Percentiles rank a stretch among this genome's conserved stretches.
Conservation (phyloP, 2,888 invertebrate species). For the Lapara coniferarum region DNA sequence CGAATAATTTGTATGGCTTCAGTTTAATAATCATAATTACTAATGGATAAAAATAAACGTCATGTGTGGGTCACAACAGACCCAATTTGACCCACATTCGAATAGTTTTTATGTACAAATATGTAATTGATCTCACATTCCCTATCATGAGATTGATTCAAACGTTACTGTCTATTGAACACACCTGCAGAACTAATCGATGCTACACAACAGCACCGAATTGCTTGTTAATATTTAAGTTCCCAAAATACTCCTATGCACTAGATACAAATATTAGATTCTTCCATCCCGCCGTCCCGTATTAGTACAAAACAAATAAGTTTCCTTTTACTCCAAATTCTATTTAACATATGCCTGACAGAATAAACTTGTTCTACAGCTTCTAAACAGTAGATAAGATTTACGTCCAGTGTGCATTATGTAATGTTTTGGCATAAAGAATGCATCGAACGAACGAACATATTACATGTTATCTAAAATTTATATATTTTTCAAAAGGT, state of each 20-base stretch:
- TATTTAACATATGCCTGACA: too few species aligned
- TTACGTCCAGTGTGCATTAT: too few species aligned
- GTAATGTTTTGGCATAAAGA: too few species aligned
- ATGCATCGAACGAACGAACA: too few species aligned
- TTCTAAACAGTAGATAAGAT: too few species aligned
- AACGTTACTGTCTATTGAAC: neutral
- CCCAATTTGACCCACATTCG: neutral
- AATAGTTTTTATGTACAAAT: neutral
- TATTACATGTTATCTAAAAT: too few species aligned
- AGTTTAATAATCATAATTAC: neutral
- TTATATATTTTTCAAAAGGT: too few species aligned
- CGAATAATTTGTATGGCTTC: neutral
- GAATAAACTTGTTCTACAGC: too few species aligned
- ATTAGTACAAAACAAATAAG: too few species aligned
- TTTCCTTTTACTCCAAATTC: too few species aligned
- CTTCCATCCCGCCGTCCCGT: neutral
- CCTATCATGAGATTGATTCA: neutral
- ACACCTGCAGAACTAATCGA: slow-evolving; percentile 24
- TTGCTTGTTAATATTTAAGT: neutral
- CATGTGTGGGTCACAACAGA: neutral
- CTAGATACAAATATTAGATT: neutral
- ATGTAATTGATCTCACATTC: neutral
- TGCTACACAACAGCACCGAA: slow-evolving; percentile 15
- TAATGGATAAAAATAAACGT: neutral
- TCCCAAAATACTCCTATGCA: neutral